Percentiles rank a stretch among this genome's conserved stretches.
Evolutionary conservation across 2,113 vertebrate species (phyloP).

Genomic region (Pseudorhombus dupliciocellatus): DNA sequence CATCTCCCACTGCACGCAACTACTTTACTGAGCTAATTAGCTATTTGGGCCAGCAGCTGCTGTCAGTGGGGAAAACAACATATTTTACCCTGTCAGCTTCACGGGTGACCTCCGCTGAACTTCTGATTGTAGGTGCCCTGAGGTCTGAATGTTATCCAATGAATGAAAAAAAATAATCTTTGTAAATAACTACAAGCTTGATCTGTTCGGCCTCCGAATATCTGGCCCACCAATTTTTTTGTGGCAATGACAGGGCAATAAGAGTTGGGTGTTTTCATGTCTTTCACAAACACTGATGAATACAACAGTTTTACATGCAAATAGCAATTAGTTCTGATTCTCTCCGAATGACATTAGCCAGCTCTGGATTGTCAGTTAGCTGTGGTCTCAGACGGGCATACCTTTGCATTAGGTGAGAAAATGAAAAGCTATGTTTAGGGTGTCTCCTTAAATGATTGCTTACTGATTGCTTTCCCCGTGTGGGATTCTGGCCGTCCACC

Average conservation of each 20-base stretch:
- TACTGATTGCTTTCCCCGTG: constrained; percentile 68
- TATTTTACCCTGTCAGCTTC: constrained; percentile 72
- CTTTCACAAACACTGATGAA: constrained; percentile 28
- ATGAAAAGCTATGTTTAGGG: constrained; percentile 46
- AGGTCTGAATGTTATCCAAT: constrained; percentile 39
- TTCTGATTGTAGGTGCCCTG: constrained; percentile 46
- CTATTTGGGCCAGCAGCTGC: constrained; percentile 64
- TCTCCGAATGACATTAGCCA: constrained; percentile 34
- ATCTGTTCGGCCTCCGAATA: constrained; percentile 9
- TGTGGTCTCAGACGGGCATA: constrained; percentile 43
- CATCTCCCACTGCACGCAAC: constrained; percentile 56
- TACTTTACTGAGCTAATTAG: constrained; percentile 78
- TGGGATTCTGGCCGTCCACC: constrained; percentile 59
- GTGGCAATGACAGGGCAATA: constrained; percentile 3
- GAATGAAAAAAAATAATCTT: constrained; percentile 35
- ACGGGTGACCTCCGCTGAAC: constrained; percentile 60
- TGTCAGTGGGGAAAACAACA: constrained; percentile 73
- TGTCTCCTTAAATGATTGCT: constrained; percentile 61
- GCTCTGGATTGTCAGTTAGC: constrained; percentile 40
- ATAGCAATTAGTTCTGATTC: constrained; percentile 61
- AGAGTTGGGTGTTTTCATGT: constrained; percentile 13
- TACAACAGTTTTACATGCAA: constrained; percentile 56
- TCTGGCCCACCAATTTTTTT: constrained; percentile 13
- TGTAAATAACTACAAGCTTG: constrained; percentile 39
- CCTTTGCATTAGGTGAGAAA: constrained; percentile 18